A percentile compares a stretch with the other conserved stretches of the same genome.
Evolutionary conservation across 2,888 invertebrate genomes (phyloP).

Genomic region (Nomada hirtipes): DNA sequence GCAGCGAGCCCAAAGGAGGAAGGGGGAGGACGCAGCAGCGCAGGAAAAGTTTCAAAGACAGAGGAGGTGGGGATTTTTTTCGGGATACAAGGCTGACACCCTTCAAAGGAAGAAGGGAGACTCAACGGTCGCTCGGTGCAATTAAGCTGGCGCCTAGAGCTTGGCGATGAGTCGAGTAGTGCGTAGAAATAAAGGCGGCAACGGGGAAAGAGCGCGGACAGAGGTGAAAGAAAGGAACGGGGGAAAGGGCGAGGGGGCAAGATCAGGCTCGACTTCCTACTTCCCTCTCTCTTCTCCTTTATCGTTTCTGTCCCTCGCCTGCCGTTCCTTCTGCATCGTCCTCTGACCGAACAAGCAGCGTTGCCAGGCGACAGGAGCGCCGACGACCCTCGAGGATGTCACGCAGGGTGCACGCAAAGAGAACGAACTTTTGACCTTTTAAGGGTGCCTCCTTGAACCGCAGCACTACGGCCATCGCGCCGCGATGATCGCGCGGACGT

Average conservation of each 20-base stretch:
- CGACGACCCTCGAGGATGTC: constrained; percentile 73
- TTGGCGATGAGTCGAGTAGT: constrained; percentile 65
- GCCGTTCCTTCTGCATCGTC: constrained; percentile 30
- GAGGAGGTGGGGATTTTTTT: constrained; percentile 50
- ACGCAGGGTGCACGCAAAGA: constrained; percentile 66
- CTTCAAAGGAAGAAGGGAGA: constrained; percentile 55
- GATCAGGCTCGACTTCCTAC: constrained; percentile 42
- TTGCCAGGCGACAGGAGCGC: constrained; percentile 73
- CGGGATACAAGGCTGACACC: constrained; percentile 47
- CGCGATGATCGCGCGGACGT: constrained; percentile 34
- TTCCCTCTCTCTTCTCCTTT: constrained; percentile 19
- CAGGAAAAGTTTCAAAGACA: constrained; percentile 48
- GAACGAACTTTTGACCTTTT: constrained; percentile 80
- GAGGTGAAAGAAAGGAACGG: constrained; percentile 13
- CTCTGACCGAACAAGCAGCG: constrained; percentile 56
- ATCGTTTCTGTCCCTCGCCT: neutral
- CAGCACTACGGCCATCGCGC: constrained; percentile 33
- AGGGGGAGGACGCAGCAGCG: constrained; percentile 2
- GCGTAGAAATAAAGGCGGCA: constrained; percentile 67
- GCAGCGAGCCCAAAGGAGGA: constrained; percentile 39
- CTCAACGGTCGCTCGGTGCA: constrained; percentile 68
- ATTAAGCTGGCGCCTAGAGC: constrained; percentile 69
- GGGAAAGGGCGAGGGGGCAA: constrained; percentile 38
- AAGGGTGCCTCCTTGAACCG: constrained; percentile 68
- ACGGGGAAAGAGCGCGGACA: constrained; percentile 43